Evolutionary conservation across 2,113 vertebrate genomes (phyloP).

Genomic region (Indicator indicator): DNA sequence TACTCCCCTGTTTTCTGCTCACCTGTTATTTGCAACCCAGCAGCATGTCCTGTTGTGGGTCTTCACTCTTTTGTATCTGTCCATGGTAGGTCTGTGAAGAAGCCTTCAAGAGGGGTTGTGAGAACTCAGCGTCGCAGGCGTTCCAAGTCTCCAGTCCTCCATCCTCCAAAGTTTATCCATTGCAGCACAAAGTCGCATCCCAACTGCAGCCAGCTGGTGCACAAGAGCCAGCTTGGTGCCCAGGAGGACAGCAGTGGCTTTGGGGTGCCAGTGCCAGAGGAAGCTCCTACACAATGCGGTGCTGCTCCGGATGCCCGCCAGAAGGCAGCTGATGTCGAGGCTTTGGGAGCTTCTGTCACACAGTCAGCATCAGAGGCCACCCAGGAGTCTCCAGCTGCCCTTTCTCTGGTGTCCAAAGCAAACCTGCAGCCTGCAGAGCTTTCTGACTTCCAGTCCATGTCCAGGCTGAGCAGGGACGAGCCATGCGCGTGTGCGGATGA

Average conservation of each 20-base stretch:
- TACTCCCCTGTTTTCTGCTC: neutral
- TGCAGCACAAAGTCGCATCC: slow-evolving; percentile 81
- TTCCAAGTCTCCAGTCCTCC: slow-evolving; percentile 96
- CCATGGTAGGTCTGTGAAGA: slow-evolving; percentile 83
- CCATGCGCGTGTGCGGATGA: slow-evolving; percentile 68
- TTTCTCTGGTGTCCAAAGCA: slow-evolving; percentile 39
- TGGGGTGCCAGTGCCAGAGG: slow-evolving; percentile 69
- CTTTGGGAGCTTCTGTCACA: slow-evolving; percentile 42
- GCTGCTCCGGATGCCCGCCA: slow-evolving; percentile 65
- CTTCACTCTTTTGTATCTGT: neutral
- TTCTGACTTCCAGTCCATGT: slow-evolving; percentile 88
- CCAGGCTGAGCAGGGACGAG: slow-evolving; percentile 72
- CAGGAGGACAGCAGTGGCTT: slow-evolving; percentile 58
- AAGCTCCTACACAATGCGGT: slow-evolving; percentile 62
- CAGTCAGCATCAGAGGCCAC: slow-evolving; percentile 6
- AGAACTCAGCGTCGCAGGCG: slow-evolving; percentile 88
- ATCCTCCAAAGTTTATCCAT: slow-evolving; percentile 94
- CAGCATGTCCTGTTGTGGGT: neutral
- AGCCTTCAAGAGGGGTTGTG: slow-evolving; percentile 84
- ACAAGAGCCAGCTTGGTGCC: slow-evolving; percentile 78
- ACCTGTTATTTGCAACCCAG: neutral
- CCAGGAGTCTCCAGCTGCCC: slow-evolving; percentile 28
- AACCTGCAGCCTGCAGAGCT: slow-evolving; percentile 66
- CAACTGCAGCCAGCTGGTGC: slow-evolving; percentile 78
- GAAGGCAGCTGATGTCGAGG: slow-evolving; percentile 39